phyloP scores from a whole-genome alignment of 2,797 vertebrate species.

The Spea hammondii region DNA sequence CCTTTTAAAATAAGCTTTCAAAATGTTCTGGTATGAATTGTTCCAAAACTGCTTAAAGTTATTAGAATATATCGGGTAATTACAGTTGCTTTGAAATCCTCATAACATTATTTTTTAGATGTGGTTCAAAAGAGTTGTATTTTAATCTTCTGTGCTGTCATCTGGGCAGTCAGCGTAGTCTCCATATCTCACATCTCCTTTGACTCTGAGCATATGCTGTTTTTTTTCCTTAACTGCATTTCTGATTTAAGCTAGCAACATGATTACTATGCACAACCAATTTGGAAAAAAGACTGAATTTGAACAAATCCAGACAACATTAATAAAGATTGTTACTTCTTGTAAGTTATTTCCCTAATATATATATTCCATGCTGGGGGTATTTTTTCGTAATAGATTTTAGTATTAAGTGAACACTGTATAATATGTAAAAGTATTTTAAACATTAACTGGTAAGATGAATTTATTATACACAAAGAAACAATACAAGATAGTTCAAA shows the following conservation, averaged over 20 bases:
- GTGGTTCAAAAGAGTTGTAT: neutral
- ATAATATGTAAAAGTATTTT: too few relatives aligned
- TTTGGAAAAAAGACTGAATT: slow-evolving; percentile 18
- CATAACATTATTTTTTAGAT: slow-evolving; percentile 19
- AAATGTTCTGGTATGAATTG: slow-evolving; percentile 9
- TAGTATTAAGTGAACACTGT: too few relatives aligned
- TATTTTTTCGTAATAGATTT: too few relatives aligned
- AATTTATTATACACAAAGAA: too few relatives aligned
- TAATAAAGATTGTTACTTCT: neutral
- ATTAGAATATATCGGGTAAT: neutral
- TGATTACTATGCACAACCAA: slow-evolving; percentile 32
- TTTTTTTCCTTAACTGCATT: slow-evolving; percentile 28
- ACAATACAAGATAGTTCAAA: too few relatives aligned
- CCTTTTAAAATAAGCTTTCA: neutral
- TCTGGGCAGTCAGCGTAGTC: slow-evolving; percentile 10
- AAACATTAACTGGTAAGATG: too few relatives aligned
- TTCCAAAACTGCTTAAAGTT: neutral
- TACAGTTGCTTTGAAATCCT: slow-evolving; percentile 12
- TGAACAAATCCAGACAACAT: slow-evolving; percentile 27
- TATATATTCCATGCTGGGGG: neutral
- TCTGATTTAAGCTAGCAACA: slow-evolving; percentile 47
- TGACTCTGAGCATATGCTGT: slow-evolving; percentile 29
- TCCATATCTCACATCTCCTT: slow-evolving; percentile 25
- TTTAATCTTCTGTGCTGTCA: slow-evolving; percentile 39
- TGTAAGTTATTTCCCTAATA: neutral